These are phyloP conservation scores for Drosophila kanekoi DNA, from an alignment of 2,888 invertebrate genomes.

Conservation along the genomic window DNA sequence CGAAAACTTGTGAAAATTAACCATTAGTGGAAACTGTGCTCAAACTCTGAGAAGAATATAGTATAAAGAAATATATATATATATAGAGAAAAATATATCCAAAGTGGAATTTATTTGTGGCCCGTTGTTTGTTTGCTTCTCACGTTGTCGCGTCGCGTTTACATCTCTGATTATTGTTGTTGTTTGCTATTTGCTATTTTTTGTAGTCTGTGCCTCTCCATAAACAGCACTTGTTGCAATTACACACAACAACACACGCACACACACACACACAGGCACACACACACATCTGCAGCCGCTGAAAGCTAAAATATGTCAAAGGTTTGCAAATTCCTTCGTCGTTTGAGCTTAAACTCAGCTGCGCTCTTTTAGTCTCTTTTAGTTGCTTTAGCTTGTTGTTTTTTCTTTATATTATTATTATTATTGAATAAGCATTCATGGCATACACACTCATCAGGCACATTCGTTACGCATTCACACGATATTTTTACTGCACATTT, in stretches of 20 bases:
- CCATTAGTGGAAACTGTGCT: slow-evolving; percentile 35
- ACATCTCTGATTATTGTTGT: slow-evolving; percentile 41
- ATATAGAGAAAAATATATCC: slow-evolving; percentile 5
- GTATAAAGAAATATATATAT: slow-evolving; percentile 1
- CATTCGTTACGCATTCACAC: slow-evolving; percentile 22
- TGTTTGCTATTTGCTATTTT: slow-evolving; percentile 38
- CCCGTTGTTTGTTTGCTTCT: slow-evolving; percentile 32
- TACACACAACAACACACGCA: slow-evolving; percentile 25
- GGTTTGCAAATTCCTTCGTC: slow-evolving; percentile 59
- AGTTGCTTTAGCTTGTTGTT: slow-evolving; percentile 34
- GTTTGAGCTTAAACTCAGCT: slow-evolving; percentile 14
- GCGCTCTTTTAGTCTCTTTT: slow-evolving; percentile 10
- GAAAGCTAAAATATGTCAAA: slow-evolving; percentile 68
- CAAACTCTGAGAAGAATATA: neutral
- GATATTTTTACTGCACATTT: slow-evolving; percentile 4
- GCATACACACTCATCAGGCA: slow-evolving; percentile 9
- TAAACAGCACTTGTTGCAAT: slow-evolving; percentile 65
- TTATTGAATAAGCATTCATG: slow-evolving; percentile 59
- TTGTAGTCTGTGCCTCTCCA: slow-evolving; percentile 46
- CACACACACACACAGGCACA: slow-evolving; percentile 26
- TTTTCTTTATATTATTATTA: slow-evolving; percentile 41
- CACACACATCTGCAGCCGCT: slow-evolving; percentile 29
- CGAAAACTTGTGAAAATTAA: slow-evolving; percentile 27
- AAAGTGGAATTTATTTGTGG: slow-evolving; percentile 28
- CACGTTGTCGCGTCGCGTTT: slow-evolving; percentile 48